Percentiles rank a stretch among this genome's conserved stretches.
These are phyloP conservation scores for Brachionus calyciflorus DNA, from an alignment of 1,140 invertebrate species.

Conservation along the genomic window DNA sequence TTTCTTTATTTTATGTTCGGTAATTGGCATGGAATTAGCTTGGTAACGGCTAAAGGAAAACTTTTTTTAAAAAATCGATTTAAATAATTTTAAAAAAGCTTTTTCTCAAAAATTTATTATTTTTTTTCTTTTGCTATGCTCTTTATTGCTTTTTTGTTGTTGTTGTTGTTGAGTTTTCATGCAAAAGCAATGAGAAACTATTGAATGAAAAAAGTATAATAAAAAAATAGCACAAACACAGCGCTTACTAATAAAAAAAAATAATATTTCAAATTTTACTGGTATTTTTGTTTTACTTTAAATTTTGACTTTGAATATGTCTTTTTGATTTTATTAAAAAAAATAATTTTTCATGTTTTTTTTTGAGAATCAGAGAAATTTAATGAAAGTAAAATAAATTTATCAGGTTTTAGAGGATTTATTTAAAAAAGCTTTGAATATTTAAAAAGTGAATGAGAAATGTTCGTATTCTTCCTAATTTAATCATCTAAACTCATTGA, in stretches of 20 bases:
- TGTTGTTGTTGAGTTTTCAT: not conserved
- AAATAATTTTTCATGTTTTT: too few species aligned
- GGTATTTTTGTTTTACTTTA: slow-evolving; percentile 6
- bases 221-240: not conserved
- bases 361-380: too few species aligned
- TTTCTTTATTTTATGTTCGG: not conserved
- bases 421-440: too few species aligned
- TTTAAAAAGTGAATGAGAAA: too few species aligned
- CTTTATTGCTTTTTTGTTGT: not conserved
- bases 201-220: not conserved
- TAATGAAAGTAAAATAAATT: too few species aligned
- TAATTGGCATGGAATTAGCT: not conserved
- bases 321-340: too few species aligned
- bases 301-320: too few species aligned
- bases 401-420: too few species aligned
- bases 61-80: slow-evolving; percentile 8
- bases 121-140: slow-evolving; percentile 5
- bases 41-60: not conserved
- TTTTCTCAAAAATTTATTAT: slow-evolving; percentile 16
- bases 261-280: slow-evolving; percentile 13
- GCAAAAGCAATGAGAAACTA: not conserved
- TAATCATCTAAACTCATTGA: too few species aligned
- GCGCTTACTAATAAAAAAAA: not conserved
- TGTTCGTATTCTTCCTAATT: too few species aligned
- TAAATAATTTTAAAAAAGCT: not conserved